phyloP scores from a whole-genome alignment of 2,113 vertebrate species.

The Eclectus roratus region DNA sequence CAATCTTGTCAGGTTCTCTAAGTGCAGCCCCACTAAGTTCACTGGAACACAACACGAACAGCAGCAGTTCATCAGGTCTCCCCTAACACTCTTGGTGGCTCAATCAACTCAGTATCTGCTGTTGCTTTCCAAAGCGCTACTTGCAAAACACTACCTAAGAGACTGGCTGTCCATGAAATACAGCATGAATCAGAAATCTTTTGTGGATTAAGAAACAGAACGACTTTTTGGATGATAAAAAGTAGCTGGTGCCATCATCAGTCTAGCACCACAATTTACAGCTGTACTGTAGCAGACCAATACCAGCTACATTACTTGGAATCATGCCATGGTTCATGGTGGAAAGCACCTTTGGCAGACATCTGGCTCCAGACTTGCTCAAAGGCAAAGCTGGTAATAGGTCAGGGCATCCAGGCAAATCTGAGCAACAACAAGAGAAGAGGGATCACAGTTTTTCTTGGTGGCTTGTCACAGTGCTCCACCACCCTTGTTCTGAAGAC shows the following conservation, averaged over 20 bases:
- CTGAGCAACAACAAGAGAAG: not conserved
- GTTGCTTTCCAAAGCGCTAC: not conserved
- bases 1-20: not conserved
- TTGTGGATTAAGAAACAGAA: not conserved
- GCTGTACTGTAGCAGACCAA: not conserved
- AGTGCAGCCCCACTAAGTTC: not conserved
- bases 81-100: fast-evolving
- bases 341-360: not conserved
- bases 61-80: not conserved
- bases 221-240: not conserved
- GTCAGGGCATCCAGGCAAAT: not conserved
- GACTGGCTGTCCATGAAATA: fast-evolving
- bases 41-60: fast-evolving
- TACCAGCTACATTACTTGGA: not conserved
- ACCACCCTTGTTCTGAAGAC: not conserved
- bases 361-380: not conserved
- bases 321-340: not conserved
- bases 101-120: not conserved
- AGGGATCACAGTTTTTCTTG: not conserved
- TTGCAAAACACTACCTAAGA: not conserved
- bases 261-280: not conserved
- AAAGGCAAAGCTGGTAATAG: not conserved
- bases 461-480: not conserved
- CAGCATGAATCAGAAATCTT: not conserved
- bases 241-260: not conserved